phyloP scores from a whole-genome alignment of 2,113 vertebrate species.

The Laticauda laticaudata region DNA sequence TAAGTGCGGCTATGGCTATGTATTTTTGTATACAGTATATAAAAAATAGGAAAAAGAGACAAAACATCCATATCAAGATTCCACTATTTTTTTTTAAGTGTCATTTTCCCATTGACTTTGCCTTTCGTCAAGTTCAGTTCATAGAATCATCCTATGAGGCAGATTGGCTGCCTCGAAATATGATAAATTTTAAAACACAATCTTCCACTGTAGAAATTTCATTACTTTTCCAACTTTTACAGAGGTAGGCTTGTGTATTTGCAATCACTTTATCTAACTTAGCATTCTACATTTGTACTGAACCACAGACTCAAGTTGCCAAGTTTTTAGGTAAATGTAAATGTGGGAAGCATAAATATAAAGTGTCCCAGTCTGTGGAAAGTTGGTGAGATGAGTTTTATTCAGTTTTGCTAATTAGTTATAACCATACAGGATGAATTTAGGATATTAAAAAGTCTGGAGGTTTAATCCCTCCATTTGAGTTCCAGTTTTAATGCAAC shows the following conservation, averaged over 20 bases:
- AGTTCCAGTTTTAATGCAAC: background rate
- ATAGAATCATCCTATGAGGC: background rate
- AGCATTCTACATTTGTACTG: background rate
- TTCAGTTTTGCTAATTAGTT: background rate
- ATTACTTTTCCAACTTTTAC: background rate
- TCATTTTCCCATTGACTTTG: background rate
- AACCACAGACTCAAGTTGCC: background rate
- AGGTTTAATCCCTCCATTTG: background rate
- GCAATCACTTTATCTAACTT: background rate
- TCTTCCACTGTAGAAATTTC: background rate
- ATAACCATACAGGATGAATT: background rate
- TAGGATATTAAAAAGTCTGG: background rate
- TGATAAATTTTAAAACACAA: background rate
- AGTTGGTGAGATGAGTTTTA: background rate
- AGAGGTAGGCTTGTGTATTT: background rate
- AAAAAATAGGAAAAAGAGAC: background rate
- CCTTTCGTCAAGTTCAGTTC: background rate
- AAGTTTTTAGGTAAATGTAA: background rate
- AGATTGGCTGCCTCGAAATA: background rate
- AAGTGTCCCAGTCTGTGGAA: background rate
- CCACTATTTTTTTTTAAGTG: background rate
- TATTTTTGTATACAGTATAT: background rate
- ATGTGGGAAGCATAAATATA: background rate
- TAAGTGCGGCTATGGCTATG: background rate
- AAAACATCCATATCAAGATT: background rate